Evolutionary conservation across 2,113 vertebrate species (phyloP).

Genomic region (Greenwoodochromis staneri): DNA sequence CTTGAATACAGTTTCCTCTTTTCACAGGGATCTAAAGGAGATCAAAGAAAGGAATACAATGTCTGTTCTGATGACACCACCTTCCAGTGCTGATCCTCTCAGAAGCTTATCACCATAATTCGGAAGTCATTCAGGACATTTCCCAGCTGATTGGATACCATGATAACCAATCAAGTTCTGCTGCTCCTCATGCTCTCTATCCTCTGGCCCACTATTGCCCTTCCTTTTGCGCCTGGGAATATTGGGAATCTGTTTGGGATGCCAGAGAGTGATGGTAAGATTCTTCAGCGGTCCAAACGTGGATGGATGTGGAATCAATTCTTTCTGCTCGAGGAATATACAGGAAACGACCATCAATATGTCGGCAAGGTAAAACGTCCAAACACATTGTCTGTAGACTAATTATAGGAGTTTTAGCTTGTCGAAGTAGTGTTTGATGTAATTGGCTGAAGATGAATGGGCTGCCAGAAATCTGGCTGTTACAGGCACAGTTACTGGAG

Average conservation of each 20-base stretch:
- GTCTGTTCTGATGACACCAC: slow-evolving; percentile 56
- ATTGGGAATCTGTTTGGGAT: slow-evolving; percentile 60
- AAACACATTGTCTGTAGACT: slow-evolving; percentile 1
- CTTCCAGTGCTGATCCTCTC: slow-evolving; percentile 49
- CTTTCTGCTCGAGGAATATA: slow-evolving; percentile 95
- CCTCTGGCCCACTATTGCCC: slow-evolving; percentile 49
- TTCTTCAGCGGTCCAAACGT: slow-evolving; percentile 85
- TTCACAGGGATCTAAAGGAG: slow-evolving; percentile 36
- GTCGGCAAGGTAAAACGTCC: slow-evolving; percentile 90
- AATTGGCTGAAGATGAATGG: slow-evolving; percentile 43
- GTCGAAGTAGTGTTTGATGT: slow-evolving; percentile 29
- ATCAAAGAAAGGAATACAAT: slow-evolving; percentile 61
- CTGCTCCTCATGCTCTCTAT: slow-evolving; percentile 60
- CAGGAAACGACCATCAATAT: slow-evolving; percentile 90
- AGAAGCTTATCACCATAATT: slow-evolving; percentile 50
- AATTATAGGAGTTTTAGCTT: slow-evolving; percentile 36
- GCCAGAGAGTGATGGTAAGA: slow-evolving; percentile 70
- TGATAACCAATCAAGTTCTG: slow-evolving; percentile 62
- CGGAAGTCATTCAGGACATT: slow-evolving; percentile 41
- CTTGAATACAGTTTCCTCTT: slow-evolving; percentile 12
- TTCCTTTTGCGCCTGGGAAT: slow-evolving; percentile 64
- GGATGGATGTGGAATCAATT: slow-evolving; percentile 99
- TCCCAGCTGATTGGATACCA: slow-evolving; percentile 63
- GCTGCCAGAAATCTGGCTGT: slow-evolving; percentile 18
- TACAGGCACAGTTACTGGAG: slow-evolving; percentile 25